These are phyloP conservation scores for Synergus itoensis DNA, from an alignment of 2,888 invertebrate genomes.

Conservation along the genomic window DNA sequence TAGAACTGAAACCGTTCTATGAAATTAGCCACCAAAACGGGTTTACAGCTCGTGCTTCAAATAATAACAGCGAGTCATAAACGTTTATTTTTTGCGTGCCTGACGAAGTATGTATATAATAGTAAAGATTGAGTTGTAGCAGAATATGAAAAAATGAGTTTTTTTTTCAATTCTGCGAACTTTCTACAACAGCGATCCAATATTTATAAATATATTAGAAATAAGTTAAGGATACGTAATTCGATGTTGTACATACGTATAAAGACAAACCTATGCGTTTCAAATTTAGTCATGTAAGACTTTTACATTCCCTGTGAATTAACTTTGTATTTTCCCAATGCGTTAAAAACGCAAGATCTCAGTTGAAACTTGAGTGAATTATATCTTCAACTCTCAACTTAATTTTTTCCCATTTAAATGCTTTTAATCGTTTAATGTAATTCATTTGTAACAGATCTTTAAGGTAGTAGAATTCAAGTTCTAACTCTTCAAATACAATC, in stretches of 20 bases:
- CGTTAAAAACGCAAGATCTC: background rate
- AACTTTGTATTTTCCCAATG: background rate
- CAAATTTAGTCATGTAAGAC: conserved; percentile 14
- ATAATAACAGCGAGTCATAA: background rate
- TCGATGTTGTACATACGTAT: conserved; percentile 25
- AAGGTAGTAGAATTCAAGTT: too few species aligned
- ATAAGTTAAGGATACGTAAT: background rate
- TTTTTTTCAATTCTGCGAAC: background rate
- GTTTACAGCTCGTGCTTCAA: background rate
- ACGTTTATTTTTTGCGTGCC: background rate
- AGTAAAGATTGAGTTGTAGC: background rate
- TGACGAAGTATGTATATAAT: background rate
- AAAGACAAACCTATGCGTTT: conserved; percentile 21
- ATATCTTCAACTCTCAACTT: background rate
- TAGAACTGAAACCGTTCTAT: background rate
- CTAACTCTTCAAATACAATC: too few species aligned
- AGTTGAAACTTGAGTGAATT: background rate
- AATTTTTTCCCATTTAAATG: background rate
- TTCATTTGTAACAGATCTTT: background rate
- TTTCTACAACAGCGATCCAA: background rate
- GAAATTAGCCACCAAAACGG: background rate
- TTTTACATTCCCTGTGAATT: conserved; percentile 26
- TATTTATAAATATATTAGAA: conserved; percentile 3
- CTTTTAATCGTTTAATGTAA: background rate
- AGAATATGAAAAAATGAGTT: background rate